A percentile compares a stretch with the other conserved stretches of the same genome.
Conservation (phyloP, 2,113 vertebrate genomes). For the Dryoscopus gambensis region DNA sequence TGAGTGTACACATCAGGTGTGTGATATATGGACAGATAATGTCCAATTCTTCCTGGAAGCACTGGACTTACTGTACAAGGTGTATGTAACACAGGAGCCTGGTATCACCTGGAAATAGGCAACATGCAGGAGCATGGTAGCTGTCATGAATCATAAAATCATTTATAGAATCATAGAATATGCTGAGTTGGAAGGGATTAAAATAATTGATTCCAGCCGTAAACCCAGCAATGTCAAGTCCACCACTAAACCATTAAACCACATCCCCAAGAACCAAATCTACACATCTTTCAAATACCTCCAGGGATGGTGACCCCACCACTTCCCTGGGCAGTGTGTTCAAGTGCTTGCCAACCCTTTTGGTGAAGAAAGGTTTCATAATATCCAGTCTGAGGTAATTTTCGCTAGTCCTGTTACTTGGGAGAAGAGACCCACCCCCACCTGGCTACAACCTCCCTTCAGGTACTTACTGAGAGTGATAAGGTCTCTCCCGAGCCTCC, state of each 20-base stretch:
- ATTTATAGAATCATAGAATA: background rate
- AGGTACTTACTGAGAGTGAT: background rate
- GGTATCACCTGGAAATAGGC: background rate
- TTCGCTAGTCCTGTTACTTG: background rate
- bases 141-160: background rate
- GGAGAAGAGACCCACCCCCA: background rate
- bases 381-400: background rate
- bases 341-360: background rate
- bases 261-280: background rate
- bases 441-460: background rate
- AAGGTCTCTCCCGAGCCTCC: background rate
- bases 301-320: background rate
- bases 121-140: background rate
- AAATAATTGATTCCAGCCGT: background rate
- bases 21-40: background rate
- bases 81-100: background rate
- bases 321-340: background rate
- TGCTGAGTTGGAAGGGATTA: background rate
- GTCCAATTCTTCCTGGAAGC: background rate
- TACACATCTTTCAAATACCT: background rate
- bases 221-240: background rate
- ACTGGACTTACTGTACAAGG: background rate
- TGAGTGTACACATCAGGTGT: background rate
- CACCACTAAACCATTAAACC: background rate
- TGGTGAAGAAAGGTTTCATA: background rate